Percentiles rank a stretch among this genome's conserved stretches.
Conservation (phyloP, 2,113 vertebrate genomes). For the Passer montanus region DNA sequence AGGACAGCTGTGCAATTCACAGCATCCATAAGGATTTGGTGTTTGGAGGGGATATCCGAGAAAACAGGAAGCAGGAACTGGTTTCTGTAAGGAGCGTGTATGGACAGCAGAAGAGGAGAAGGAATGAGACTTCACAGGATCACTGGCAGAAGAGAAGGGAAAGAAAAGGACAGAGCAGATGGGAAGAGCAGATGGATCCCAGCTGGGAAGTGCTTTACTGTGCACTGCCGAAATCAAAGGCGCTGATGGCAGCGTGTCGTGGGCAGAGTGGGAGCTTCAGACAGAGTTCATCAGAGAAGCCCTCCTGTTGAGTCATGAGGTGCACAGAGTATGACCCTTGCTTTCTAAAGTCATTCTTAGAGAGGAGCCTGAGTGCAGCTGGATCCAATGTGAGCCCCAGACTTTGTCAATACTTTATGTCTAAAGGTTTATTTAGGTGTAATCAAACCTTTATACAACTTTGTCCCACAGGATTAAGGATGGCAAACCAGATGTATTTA, state of each 20-base stretch:
- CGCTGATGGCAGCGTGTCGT: rapidly evolving
- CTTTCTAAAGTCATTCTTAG: neutral
- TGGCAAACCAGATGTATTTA: neutral
- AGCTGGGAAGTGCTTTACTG: neutral
- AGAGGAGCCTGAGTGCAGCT: neutral
- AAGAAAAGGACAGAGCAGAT: neutral
- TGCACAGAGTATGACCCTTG: neutral
- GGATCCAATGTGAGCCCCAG: neutral
- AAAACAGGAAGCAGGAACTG: neutral
- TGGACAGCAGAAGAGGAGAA: neutral
- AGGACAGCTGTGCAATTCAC: neutral
- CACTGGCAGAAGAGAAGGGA: neutral
- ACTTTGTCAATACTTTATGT: neutral
- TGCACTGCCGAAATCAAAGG: neutral
- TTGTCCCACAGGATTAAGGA: neutral
- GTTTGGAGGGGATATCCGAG: neutral
- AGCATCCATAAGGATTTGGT: neutral
- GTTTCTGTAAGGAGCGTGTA: neutral
- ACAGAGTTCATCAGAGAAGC: neutral
- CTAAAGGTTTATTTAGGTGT: neutral
- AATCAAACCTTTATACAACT: neutral
- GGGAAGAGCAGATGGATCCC: constrained; percentile 45
- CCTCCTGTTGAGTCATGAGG: neutral
- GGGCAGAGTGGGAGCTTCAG: neutral
- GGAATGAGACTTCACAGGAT: neutral